These are phyloP conservation scores for Ictalurus furcatus DNA, from an alignment of 2,113 vertebrate genomes.

Conservation along the genomic window DNA sequence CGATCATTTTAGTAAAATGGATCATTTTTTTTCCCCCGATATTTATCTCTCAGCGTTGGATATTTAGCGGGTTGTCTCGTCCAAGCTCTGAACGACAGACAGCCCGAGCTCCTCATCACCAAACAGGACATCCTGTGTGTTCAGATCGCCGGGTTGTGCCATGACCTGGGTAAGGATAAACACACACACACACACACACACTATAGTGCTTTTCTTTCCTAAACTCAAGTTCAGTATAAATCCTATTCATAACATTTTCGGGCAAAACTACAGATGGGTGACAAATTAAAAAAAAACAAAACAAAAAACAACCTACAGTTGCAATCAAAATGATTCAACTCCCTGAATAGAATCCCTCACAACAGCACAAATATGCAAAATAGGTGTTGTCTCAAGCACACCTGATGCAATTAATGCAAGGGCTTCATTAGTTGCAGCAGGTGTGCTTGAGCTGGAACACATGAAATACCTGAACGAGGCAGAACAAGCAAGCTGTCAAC, in stretches of 20 bases:
- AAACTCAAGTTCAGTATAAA: background rate
- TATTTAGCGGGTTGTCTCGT: slow-evolving; percentile 85
- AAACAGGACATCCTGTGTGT: slow-evolving; percentile 87
- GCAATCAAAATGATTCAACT: too few species aligned
- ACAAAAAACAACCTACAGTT: too few species aligned
- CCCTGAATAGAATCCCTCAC: too few species aligned
- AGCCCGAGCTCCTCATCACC: slow-evolving; percentile 84
- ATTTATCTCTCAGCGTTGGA: slow-evolving; percentile 75
- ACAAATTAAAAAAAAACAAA: background rate
- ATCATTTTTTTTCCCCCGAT: background rate
- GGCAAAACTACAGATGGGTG: background rate
- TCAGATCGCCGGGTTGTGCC: slow-evolving; percentile 94
- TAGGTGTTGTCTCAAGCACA: too few species aligned
- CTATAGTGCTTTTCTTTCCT: background rate
- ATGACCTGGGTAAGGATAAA: slow-evolving; percentile 84
- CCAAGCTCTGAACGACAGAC: slow-evolving; percentile 74
- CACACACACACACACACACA: background rate
- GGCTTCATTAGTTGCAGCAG: too few species aligned
- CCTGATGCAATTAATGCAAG: too few species aligned
- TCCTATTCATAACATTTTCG: background rate
- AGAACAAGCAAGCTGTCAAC: too few species aligned
- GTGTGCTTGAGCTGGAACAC: too few species aligned
- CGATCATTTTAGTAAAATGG: background rate
- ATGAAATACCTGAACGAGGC: too few species aligned
- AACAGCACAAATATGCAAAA: too few species aligned